Evolutionary conservation across 2,888 invertebrate genomes (phyloP).

Genomic region (Leptopilina syphax): DNA sequence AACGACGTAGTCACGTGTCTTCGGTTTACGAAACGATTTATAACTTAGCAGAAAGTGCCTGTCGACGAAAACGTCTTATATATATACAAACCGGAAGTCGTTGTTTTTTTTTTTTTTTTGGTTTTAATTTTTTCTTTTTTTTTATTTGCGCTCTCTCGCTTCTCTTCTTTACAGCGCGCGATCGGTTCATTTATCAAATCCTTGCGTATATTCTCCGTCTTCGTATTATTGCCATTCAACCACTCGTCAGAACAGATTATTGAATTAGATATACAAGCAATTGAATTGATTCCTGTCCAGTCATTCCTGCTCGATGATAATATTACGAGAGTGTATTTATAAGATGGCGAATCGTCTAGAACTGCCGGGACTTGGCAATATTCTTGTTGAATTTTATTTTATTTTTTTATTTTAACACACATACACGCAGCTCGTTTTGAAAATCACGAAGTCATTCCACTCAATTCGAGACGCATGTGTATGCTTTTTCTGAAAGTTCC

Average conservation of each 20-base stretch:
- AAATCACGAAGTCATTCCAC: constrained; percentile 28
- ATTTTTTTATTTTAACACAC: constrained; percentile 12
- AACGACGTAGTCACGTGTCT: constrained; percentile 54
- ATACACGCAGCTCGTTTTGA: constrained; percentile 8
- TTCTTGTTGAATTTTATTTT: constrained; percentile 25
- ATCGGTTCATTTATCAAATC: constrained; percentile 62
- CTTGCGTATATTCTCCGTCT: constrained; percentile 49
- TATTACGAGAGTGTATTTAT: constrained; percentile 1
- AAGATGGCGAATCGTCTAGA: constrained; percentile 31
- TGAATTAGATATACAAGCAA: constrained; percentile 73
- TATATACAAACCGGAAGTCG: constrained; percentile 68
- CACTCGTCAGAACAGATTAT: constrained; percentile 65
- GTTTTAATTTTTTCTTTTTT: constrained; percentile 3
- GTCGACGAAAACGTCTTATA: constrained; percentile 52
- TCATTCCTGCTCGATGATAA: constrained; percentile 52
- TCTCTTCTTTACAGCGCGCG: constrained; percentile 53
- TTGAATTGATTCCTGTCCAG: constrained; percentile 65
- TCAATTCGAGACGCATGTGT: neutral
- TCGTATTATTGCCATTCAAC: constrained; percentile 51
- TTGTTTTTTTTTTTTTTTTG: constrained; percentile 43
- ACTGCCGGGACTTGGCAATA: neutral
- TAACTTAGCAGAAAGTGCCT: constrained; percentile 56
- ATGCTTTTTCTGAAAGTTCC: too few species aligned
- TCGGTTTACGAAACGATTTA: constrained; percentile 68
- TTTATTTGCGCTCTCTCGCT: constrained; percentile 51